A percentile compares a stretch with the other conserved stretches of the same genome.
phyloP scores from a whole-genome alignment of 2,113 vertebrate species.

The Cephalopterus ornatus region DNA sequence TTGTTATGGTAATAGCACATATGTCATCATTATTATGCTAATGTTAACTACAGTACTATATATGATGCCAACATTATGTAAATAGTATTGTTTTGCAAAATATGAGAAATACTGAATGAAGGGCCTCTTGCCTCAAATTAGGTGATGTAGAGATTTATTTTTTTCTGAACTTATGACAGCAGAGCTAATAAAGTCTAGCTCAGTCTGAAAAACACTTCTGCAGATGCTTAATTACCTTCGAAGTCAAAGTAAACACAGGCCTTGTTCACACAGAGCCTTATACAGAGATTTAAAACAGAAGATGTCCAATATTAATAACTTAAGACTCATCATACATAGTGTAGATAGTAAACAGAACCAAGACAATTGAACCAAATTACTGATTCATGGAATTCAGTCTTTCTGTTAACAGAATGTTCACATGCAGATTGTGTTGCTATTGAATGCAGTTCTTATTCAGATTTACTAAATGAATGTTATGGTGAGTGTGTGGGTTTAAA shows the following conservation, averaged over 20 bases:
- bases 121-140: not conserved
- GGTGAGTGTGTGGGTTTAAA: constrained; percentile 22
- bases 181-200: not conserved
- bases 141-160: not conserved
- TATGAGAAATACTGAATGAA: not conserved
- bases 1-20: not conserved
- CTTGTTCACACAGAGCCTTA: not conserved
- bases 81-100: not conserved
- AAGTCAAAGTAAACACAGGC: not conserved
- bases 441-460: constrained; percentile 25
- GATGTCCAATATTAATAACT: not conserved
- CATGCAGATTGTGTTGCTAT: constrained; percentile 25
- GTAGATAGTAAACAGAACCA: constrained; percentile 25
- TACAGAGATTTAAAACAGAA: not conserved
- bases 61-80: not conserved
- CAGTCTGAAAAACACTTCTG: not conserved
- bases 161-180: not conserved
- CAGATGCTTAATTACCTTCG: not conserved
- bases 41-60: not conserved
- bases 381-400: constrained; percentile 39
- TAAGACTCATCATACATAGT: not conserved
- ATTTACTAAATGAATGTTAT: constrained; percentile 53
- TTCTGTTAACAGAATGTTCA: constrained; percentile 3
- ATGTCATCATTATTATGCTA: not conserved
- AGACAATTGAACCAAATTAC: constrained; percentile 36